Percentiles rank a stretch among this genome's conserved stretches.
Conservation (phyloP, 2,113 vertebrate genomes). For the Prionailurus bengalensis region DNA sequence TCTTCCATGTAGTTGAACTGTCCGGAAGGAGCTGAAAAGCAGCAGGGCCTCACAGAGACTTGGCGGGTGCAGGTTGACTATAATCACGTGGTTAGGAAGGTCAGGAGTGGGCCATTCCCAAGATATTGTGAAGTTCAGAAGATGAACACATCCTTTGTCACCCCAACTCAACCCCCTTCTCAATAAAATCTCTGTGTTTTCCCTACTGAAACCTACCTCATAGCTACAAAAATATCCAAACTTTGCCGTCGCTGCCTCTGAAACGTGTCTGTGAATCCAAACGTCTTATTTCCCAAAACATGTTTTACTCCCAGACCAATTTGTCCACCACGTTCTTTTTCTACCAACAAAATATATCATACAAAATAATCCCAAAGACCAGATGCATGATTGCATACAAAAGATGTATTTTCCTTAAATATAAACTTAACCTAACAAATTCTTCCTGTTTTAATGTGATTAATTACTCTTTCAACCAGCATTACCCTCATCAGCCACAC, state of each 20-base stretch:
- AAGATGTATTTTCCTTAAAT: background rate
- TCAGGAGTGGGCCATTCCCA: background rate
- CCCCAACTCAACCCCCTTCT: background rate
- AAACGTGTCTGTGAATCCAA: background rate
- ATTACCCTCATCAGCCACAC: background rate
- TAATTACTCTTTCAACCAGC: background rate
- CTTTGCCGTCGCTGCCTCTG: background rate
- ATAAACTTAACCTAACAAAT: background rate
- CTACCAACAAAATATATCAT: background rate
- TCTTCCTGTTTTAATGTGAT: background rate
- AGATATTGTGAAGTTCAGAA: background rate
- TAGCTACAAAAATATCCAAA: background rate
- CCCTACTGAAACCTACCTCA: background rate
- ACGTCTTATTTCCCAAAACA: background rate
- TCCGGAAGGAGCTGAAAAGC: background rate
- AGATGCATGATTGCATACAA: background rate
- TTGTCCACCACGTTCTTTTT: background rate
- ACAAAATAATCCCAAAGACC: background rate
- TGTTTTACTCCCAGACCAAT: background rate
- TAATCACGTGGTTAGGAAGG: background rate
- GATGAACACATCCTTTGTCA: background rate
- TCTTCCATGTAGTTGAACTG: background rate
- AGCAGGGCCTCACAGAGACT: background rate
- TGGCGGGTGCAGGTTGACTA: background rate
- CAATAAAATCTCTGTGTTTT: background rate